Evolutionary conservation across 1,140 invertebrate species (phyloP).

Genomic region (Harpegnathos saltator): DNA sequence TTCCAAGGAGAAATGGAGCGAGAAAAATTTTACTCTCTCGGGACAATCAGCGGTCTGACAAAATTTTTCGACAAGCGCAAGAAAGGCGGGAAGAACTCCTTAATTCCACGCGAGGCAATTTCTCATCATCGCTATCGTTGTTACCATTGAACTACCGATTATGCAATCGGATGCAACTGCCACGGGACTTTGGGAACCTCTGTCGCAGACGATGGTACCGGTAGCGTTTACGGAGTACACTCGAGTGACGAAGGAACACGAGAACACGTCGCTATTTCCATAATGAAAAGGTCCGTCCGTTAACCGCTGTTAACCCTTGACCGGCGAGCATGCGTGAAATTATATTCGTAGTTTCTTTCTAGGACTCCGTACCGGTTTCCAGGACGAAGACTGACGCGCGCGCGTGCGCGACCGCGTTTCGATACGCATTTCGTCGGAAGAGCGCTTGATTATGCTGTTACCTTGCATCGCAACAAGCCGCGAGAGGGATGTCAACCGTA

Average conservation of each 20-base stretch:
- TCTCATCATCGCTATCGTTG: not conserved
- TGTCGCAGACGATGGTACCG: slow-evolving; percentile 19
- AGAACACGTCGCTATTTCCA: slow-evolving; percentile 47
- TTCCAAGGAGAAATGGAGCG: not conserved
- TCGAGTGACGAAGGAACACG: slow-evolving; percentile 44
- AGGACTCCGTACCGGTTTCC: slow-evolving; percentile 33
- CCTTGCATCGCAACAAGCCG: not conserved
- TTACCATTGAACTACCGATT: not conserved
- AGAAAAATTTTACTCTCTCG: not conserved
- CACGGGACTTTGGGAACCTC: slow-evolving; percentile 23
- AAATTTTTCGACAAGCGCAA: not conserved
- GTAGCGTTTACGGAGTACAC: slow-evolving; percentile 10
- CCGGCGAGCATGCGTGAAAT: slow-evolving; percentile 38
- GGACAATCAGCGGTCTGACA: not conserved
- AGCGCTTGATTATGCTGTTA: slow-evolving; percentile 35
- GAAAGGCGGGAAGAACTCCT: not conserved
- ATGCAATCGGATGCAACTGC: not conserved
- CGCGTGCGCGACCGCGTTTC: slow-evolving; percentile 12
- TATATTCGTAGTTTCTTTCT: slow-evolving; percentile 33
- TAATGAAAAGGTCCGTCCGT: slow-evolving; percentile 46
- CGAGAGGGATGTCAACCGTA: not conserved
- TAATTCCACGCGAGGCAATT: not conserved
- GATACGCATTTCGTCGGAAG: slow-evolving; percentile 40
- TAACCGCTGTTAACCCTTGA: slow-evolving; percentile 54
- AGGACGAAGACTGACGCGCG: slow-evolving; percentile 19